These are phyloP conservation scores for Pangasius djambal DNA, from an alignment of 2,797 vertebrate genomes.

Conservation along the genomic window DNA sequence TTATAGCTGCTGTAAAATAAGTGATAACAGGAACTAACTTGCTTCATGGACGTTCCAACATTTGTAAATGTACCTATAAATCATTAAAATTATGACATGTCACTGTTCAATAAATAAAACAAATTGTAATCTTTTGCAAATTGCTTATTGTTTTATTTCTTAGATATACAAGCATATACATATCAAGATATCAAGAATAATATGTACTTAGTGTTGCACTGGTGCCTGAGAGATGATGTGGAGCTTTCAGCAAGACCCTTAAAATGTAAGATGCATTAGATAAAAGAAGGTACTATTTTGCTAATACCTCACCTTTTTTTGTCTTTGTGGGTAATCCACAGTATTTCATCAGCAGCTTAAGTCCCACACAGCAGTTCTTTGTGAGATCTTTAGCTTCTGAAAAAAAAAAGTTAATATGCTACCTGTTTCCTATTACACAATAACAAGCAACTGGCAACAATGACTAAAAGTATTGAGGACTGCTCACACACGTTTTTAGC, in stretches of 20 bases:
- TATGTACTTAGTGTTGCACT: not conserved
- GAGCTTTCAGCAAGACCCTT: not conserved
- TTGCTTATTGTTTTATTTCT: no score
- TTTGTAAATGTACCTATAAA: not conserved
- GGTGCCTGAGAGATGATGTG: not conserved
- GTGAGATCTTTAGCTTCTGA: not conserved
- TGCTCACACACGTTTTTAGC: no score
- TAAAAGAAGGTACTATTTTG: not conserved
- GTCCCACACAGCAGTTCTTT: not conserved
- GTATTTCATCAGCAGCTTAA: not conserved
- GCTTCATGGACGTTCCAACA: not conserved
- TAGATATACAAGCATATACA: not conserved
- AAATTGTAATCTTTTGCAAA: no score
- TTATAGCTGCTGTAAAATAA: not conserved
- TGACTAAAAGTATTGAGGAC: not conserved
- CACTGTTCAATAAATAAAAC: no score
- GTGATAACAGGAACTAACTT: not conserved
- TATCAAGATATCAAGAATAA: no score
- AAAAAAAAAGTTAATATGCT: not conserved
- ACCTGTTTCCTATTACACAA: not conserved
- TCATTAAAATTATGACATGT: no score
- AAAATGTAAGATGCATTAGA: not conserved
- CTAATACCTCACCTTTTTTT: not conserved
- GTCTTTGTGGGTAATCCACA: not conserved
- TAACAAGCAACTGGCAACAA: not conserved